phyloP scores from a whole-genome alignment of 1,140 invertebrate species.

The Myzus persicae region DNA sequence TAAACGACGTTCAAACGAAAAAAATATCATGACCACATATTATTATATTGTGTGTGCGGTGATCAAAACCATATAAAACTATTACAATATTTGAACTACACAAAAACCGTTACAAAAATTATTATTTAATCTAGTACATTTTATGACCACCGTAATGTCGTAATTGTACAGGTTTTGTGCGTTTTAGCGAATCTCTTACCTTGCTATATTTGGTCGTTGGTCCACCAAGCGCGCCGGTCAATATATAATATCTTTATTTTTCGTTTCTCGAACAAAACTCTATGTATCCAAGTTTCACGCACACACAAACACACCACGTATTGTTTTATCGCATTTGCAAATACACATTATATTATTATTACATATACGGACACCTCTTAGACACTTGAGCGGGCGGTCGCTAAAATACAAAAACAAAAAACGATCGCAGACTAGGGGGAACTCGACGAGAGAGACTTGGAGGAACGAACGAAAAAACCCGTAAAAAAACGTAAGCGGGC shows the following conservation, averaged over 20 bases:
- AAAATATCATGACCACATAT: not conserved
- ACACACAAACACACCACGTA: not conserved
- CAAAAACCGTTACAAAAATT: not conserved
- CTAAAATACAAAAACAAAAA: not conserved
- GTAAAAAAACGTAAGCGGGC: not conserved
- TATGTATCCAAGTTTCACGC: not conserved
- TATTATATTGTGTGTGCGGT: not conserved
- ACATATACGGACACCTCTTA: not conserved
- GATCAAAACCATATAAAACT: not conserved
- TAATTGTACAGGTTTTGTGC: not conserved
- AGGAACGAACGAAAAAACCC: not conserved
- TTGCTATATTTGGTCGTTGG: not conserved
- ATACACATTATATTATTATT: not conserved
- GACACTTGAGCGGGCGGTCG: not conserved
- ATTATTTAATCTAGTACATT: not conserved
- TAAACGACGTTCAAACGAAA: not conserved
- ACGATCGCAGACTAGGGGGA: not conserved
- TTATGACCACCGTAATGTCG: not conserved
- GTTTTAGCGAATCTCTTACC: not conserved
- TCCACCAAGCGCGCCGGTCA: not conserved
- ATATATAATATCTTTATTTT: not conserved
- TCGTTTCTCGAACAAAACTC: not conserved
- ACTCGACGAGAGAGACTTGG: not conserved
- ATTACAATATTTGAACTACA: not conserved
- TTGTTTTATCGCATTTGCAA: not conserved